Conservation (phyloP, 2,797 vertebrate genomes). For the Aselliscus stoliczkanus region DNA sequence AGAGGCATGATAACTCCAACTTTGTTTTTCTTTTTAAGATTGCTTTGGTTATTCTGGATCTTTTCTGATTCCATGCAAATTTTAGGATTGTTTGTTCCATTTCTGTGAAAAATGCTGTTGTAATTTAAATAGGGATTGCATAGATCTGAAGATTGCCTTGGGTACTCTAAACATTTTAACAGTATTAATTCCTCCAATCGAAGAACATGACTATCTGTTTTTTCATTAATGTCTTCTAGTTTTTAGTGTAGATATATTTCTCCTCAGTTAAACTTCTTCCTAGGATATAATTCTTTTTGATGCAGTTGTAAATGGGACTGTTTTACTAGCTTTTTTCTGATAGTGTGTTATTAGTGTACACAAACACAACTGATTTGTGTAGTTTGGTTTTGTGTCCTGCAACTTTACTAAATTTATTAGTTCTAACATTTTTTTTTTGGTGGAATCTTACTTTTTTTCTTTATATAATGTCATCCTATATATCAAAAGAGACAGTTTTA, state of each 20-base stretch:
- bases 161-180: background rate
- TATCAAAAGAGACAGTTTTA: background rate
- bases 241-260: background rate
- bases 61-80: background rate
- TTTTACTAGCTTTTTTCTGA: background rate
- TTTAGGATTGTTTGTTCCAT: background rate
- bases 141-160: background rate
- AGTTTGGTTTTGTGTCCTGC: background rate
- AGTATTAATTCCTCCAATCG: background rate
- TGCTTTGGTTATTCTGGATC: background rate
- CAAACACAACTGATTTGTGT: background rate
- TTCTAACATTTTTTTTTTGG: background rate
- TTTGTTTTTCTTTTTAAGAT: background rate
- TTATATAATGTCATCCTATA: background rate
- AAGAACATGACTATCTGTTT: background rate
- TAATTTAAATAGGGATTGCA: background rate
- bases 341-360: background rate
- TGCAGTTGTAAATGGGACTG: background rate
- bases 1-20: background rate
- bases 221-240: background rate
- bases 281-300: background rate
- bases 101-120: background rate
- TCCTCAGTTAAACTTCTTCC: background rate
- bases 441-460: background rate
- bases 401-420: background rate